Conservation (phyloP, 2,113 vertebrate species). For the Barbus barbus region DNA sequence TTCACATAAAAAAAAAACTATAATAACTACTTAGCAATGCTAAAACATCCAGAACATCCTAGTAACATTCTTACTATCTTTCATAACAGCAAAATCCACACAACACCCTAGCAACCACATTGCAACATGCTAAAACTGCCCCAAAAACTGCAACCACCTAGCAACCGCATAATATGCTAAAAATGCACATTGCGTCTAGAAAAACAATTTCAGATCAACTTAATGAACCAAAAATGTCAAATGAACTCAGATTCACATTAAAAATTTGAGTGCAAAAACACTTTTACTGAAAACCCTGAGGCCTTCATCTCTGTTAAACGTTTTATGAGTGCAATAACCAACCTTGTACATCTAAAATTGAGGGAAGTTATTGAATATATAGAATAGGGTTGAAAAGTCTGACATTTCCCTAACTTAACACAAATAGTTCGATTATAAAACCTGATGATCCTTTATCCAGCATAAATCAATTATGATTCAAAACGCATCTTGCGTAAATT, state of each 20-base stretch:
- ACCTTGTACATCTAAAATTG: not conserved
- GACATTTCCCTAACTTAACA: not conserved
- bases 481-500: not conserved
- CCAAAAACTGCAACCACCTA: too few species aligned
- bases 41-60: too few species aligned
- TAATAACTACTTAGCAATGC: too few species aligned
- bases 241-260: not conserved
- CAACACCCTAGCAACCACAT: too few species aligned
- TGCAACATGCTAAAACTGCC: too few species aligned
- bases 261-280: not conserved
- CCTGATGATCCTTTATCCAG: not conserved
- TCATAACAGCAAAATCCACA: too few species aligned
- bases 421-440: not conserved
- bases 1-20: not conserved
- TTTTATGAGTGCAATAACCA: not conserved
- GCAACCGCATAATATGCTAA: not conserved
- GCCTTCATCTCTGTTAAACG: not conserved
- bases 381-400: not conserved
- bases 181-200: not conserved
- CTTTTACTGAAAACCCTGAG: not conserved
- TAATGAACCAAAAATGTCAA: slow-evolving; percentile 4
- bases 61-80: too few species aligned
- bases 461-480: not conserved
- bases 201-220: not conserved
- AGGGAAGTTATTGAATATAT: not conserved